Base-by-base conservation (phyloP, 2,888 invertebrate genomes). In the Cylindroiulus punctatus region DNA sequence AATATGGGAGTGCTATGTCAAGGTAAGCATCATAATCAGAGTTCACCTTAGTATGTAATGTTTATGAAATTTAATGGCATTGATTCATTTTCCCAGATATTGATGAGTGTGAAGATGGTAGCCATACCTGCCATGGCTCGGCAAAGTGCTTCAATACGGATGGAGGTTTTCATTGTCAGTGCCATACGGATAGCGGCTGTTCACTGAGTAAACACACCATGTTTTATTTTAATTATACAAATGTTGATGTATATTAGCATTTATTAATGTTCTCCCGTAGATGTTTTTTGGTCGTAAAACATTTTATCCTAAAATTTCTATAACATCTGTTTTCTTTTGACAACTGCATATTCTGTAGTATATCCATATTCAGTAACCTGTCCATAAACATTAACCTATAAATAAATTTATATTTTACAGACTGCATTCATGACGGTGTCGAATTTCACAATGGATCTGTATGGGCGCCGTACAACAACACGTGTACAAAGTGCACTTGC, bases 61-160 rank as follows among this genome's bases (percentile, higher is more conserved):
- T n/a, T n/a, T n/a, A n/a, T n/a, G 5, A 5, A 52, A 19, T 52
- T 19, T 52, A 5, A 19, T 52, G 19, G 52, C 36, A 36, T 36
- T 36, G 36, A 36, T 36, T n/a, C 36, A 4, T 36, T 65, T 44
- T 92, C 92, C 26, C 91, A 95, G 96, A 97, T 92, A 93, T 96
- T 87, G 94, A 97, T 91, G 97, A 97, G 91, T 97, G 97, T 90
- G 92, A 92, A 89, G 94, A 94, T 89, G 94, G 94, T 88, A 92
- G 92, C 82, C 95, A 96, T 91, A 95, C 95, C 87, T 97, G 97
- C 90, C 96, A 96, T 90, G 93, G 93, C 83, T 94, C 93, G 89
- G 94, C 96, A 88, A 93, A 93, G 89, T 97, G 97, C 91, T 92
- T 94, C 89, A 97, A 97, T 91, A 94, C 93, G 12, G 94, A 95